Evolutionary conservation across 2,113 vertebrate species (phyloP).

Genomic region (Piprites chloris): DNA sequence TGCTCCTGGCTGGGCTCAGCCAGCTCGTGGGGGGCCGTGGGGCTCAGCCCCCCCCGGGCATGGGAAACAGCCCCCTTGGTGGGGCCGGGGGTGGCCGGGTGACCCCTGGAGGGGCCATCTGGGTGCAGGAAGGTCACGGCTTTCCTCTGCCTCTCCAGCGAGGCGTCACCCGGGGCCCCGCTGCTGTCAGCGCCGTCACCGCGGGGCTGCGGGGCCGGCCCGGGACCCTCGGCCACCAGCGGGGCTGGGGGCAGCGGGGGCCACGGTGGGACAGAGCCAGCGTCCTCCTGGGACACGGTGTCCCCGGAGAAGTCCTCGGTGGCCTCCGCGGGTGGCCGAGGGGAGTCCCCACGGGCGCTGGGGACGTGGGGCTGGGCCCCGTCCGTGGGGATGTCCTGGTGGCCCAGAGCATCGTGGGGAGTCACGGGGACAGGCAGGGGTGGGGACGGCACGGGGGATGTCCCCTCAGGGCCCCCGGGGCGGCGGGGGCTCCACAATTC

Average conservation of each 20-base stretch:
- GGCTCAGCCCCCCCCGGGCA: fast-evolving
- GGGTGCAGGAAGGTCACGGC: neutral
- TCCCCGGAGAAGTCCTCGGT: constrained; percentile 31
- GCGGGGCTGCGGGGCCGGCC: fast-evolving
- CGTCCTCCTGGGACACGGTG: fast-evolving
- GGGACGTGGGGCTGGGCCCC: neutral
- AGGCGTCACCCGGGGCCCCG: fast-evolving
- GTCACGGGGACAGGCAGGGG: neutral
- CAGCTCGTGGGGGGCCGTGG: neutral
- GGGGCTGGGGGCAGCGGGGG: neutral
- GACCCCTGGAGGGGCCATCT: fast-evolving
- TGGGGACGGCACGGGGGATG: fast-evolving
- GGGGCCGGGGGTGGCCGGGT: neutral
- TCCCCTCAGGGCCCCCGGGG: fast-evolving
- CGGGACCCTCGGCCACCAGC: neutral
- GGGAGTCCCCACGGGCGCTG: neutral
- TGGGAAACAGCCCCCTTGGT: fast-evolving
- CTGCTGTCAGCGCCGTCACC: neutral
- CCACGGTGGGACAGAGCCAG: fast-evolving
- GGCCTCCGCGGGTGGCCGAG: fast-evolving
- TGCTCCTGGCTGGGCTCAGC: fast-evolving
- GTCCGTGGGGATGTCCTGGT: fast-evolving
- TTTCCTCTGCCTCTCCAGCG: constrained; percentile 40
- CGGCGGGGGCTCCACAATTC: neutral
- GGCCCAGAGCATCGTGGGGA: fast-evolving